Base-by-base conservation (phyloP, 2,888 invertebrate species). In the Epirrita christyi region DNA sequence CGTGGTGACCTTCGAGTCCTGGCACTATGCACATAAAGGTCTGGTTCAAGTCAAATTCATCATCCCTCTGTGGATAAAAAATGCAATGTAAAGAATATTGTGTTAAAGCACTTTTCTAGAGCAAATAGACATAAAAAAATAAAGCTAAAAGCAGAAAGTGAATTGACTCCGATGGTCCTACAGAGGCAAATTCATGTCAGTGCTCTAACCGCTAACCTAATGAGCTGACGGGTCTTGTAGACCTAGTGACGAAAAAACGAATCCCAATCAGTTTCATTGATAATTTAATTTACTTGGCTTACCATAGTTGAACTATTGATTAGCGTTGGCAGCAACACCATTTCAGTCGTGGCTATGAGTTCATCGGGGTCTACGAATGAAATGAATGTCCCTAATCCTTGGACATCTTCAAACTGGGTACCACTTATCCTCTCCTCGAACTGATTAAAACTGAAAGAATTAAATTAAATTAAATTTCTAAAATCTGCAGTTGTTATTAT, bases 1-100 rank as follows among this genome's bases (percentile, higher is more conserved):
- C 44, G 49, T 80, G 64, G 45, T 79, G 76, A 0, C 81, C 78
- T 52, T 85, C 85, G 29, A 84, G 49, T 0, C 84, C 85, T 0
- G 85, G 85, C 9, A 86, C 51, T 41, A 86, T 69, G 59, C 73
- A 78, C 29, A 85, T 40, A 57, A 75, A 73, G 2, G 66, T 66
- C 21, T 73, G 61, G 4, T 48, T 68, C 0, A 58, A 36, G 45
- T 83, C 69, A 32, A 78, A 71, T 36, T 82, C 81, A 15, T 84
- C 80, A 6, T 72, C 71, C 43, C 73, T 66, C 84, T 84, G 59
- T 10, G 66, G 21, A 21, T 21, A 21, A 2, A 21, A 21, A 21
- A 21, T 21, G 2, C 21, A 21, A 21, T 21, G 21, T 2, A 21
- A 21, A 3, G 4, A 21, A 2, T 3, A 3, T 21, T 21, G 2